These are phyloP conservation scores for Mamestra configurata DNA, from an alignment of 1,140 invertebrate genomes.

Conservation along the genomic window DNA sequence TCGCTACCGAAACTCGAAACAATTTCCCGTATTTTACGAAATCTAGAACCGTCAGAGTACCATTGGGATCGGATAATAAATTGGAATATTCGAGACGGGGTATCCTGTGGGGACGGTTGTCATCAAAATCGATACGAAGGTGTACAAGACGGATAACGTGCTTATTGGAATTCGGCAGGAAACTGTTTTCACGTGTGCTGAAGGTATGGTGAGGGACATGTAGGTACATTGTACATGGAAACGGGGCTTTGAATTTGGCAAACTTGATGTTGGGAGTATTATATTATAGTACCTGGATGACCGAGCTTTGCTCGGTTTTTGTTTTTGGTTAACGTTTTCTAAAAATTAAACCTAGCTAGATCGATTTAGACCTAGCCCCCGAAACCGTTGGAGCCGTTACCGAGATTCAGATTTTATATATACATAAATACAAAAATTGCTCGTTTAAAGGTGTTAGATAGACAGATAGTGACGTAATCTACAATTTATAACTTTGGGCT, in stretches of 20 bases:
- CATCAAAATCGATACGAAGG: slow-evolving; percentile 9
- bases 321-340: too few species aligned
- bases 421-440: too few species aligned
- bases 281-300: too few species aligned
- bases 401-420: too few species aligned
- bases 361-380: too few species aligned
- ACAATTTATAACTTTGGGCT: too few species aligned
- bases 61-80: slow-evolving; percentile 36
- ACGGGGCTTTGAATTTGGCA: not conserved
- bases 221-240: not conserved
- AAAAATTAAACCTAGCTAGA: too few species aligned
- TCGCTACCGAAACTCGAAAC: slow-evolving; percentile 12
- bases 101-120: slow-evolving; percentile 32
- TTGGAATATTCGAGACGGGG: slow-evolving; percentile 41
- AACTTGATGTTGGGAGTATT: too few species aligned
- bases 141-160: slow-evolving; percentile 25
- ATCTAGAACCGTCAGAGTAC: slow-evolving; percentile 8
- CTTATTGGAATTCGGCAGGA: not conserved
- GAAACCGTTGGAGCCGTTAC: too few species aligned
- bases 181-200: not conserved
- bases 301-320: too few species aligned
- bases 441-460: too few species aligned
- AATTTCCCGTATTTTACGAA: slow-evolving; percentile 24
- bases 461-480: too few species aligned
- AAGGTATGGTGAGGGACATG: not conserved